Percentiles rank a stretch among this genome's conserved stretches.
phyloP scores from a whole-genome alignment of 2,888 invertebrate genomes.

The Apodemia mormo region DNA sequence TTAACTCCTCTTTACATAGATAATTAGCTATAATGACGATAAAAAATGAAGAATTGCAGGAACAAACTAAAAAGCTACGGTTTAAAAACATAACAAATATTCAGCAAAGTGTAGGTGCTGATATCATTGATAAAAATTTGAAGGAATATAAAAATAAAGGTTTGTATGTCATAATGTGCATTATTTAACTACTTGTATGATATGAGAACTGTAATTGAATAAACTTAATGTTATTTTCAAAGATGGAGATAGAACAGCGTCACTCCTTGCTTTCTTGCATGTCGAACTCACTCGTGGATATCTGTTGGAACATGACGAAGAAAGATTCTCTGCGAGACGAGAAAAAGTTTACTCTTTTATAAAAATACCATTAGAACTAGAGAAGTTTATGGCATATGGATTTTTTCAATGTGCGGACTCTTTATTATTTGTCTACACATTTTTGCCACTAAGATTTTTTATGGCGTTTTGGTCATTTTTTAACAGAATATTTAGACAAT shows the following conservation, averaged over 20 bases:
- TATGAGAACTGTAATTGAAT: not conserved
- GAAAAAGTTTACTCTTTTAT: constrained; percentile 98
- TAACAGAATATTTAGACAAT: constrained; percentile 86
- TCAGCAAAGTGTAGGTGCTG: constrained; percentile 56
- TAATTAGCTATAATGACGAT: constrained; percentile 49
- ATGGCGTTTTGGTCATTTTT: constrained; percentile 92
- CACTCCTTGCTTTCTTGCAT: constrained; percentile 87
- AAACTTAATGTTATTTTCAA: constrained; percentile 37
- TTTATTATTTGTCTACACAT: constrained; percentile 98
- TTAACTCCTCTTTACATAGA: constrained; percentile 17
- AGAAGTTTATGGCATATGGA: constrained; percentile 96
- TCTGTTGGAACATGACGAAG: constrained; percentile 96
- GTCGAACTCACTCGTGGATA: constrained; percentile 96
- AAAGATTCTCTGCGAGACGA: constrained; percentile 94
- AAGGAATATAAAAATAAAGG: constrained; percentile 65
- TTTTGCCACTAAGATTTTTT: constrained; percentile 95
- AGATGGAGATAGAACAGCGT: constrained; percentile 68
- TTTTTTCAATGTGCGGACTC: constrained; percentile 98
- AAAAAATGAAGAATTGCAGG: constrained; percentile 66
- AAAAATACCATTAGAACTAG: constrained; percentile 95
- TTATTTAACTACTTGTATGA: not conserved
- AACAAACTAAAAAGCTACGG: constrained; percentile 72
- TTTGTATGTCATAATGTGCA: constrained; percentile 34
- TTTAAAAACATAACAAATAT: constrained; percentile 64
- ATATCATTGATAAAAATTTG: constrained; percentile 56